phyloP scores from a whole-genome alignment of 2,888 invertebrate species.

The Chironomus riparius region DNA sequence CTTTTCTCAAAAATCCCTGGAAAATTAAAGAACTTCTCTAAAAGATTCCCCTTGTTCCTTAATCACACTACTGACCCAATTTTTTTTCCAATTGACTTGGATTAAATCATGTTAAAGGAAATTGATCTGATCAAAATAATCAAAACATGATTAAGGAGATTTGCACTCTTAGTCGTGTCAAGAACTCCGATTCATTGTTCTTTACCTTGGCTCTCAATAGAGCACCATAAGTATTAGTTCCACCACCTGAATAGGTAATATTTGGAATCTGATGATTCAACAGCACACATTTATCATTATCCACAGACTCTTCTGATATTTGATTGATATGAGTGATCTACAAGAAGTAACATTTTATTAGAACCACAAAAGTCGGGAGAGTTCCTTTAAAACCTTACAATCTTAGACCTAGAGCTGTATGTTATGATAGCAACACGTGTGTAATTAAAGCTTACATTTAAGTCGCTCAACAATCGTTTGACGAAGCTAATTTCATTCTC shows the following conservation, averaged over 20 bases:
- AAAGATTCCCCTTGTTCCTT: too few species aligned
- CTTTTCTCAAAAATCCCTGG: too few species aligned
- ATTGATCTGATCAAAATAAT: too few species aligned
- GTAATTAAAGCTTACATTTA: constrained; percentile 53
- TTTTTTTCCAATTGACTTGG: too few species aligned
- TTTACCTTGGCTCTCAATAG: constrained; percentile 52
- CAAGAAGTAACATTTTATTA: neutral
- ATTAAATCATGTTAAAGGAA: too few species aligned
- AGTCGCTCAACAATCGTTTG: constrained; percentile 54
- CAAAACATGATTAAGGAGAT: too few species aligned
- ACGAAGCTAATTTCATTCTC: constrained; percentile 58
- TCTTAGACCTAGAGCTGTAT: constrained; percentile 51
- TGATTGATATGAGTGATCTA: constrained; percentile 50
- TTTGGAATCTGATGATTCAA: constrained; percentile 51
- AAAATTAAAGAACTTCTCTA: too few species aligned
- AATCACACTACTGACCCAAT: too few species aligned
- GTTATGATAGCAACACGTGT: constrained; percentile 57
- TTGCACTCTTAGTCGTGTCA: too few species aligned
- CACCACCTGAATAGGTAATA: constrained; percentile 55
- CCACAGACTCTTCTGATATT: constrained; percentile 44
- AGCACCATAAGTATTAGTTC: constrained; percentile 61
- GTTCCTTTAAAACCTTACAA: constrained; percentile 41
- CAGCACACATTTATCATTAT: constrained; percentile 55
- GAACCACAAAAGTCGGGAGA: too few species aligned
- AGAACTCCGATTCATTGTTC: neutral